A percentile compares a stretch with the other conserved stretches of the same genome.
Evolutionary conservation across 2,888 invertebrate genomes (phyloP).

Genomic region (Alcis repandata): DNA sequence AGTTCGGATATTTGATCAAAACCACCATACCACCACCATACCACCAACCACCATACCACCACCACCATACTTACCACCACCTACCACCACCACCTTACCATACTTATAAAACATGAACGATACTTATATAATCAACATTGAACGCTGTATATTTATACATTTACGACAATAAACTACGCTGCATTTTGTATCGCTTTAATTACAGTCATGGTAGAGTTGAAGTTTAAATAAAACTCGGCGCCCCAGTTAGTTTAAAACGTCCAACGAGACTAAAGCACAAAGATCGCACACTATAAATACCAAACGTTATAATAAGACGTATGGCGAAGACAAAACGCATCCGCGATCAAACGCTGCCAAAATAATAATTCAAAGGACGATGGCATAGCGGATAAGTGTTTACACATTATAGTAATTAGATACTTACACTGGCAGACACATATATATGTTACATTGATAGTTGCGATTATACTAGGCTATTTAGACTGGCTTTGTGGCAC

Average conservation of each 20-base stretch:
- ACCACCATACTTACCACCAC: no score
- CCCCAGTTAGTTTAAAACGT: conserved; percentile 71
- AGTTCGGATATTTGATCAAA: no score
- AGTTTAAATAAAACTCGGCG: conserved; percentile 45
- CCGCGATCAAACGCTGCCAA: conserved; percentile 76
- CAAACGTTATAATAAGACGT: conserved; percentile 55
- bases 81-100: no score
- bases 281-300: conserved; percentile 73
- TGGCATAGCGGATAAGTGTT: conserved; percentile 58
- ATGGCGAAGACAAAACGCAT: conserved; percentile 75
- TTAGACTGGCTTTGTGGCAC: no score
- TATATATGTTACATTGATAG: no score
- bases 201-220: neutral
- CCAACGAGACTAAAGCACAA: conserved; percentile 66
- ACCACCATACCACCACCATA: no score
- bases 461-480: no score
- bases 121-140: no score
- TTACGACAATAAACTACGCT: neutral
- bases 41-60: no score
- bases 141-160: no score
- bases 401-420: conserved; percentile 56
- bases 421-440: neutral
- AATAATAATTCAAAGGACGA: conserved; percentile 70
- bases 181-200: neutral
- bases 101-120: no score